Percentiles rank a stretch among this genome's conserved stretches.
These are phyloP conservation scores for Cryptocephalus primarius DNA, from an alignment of 2,888 invertebrate genomes.

Conservation along the genomic window DNA sequence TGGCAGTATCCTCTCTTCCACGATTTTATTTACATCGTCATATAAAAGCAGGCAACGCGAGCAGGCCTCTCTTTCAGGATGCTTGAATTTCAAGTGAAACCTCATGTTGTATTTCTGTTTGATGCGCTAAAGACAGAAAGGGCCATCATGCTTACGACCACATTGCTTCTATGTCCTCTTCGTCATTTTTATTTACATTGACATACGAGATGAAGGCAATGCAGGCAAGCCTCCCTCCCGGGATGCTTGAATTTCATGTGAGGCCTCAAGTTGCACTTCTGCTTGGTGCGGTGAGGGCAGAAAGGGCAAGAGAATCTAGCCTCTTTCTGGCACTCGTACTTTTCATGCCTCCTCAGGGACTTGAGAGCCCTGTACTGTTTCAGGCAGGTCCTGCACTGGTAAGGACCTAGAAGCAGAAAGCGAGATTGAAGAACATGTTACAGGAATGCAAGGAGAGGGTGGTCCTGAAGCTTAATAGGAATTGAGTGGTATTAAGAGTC, in stretches of 20 bases:
- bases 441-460: no score
- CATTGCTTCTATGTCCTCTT: no score
- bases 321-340: conserved; percentile 14
- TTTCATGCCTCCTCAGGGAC: conserved; percentile 12
- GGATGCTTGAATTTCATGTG: conserved; percentile 5
- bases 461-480: no score
- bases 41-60: no score
- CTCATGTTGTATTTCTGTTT: conserved; percentile 14
- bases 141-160: background rate
- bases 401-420: background rate
- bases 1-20: no score
- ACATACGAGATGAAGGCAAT: no score
- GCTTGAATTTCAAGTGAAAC: conserved; percentile 5
- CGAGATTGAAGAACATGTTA: background rate
- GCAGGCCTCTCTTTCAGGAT: background rate
- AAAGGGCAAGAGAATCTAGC: conserved; percentile 12
- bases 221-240: no score
- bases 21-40: no score
- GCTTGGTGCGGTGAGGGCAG: conserved; percentile 11
- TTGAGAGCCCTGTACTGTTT: conserved; percentile 11
- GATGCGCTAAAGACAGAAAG: conserved; percentile 8
- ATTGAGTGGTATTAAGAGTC: no score
- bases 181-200: no score
- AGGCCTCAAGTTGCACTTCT: conserved; percentile 11
- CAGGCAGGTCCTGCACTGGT: conserved; percentile 3